phyloP scores from a whole-genome alignment of 2,113 vertebrate genomes.

The Sinocyclocheilus grahami region DNA sequence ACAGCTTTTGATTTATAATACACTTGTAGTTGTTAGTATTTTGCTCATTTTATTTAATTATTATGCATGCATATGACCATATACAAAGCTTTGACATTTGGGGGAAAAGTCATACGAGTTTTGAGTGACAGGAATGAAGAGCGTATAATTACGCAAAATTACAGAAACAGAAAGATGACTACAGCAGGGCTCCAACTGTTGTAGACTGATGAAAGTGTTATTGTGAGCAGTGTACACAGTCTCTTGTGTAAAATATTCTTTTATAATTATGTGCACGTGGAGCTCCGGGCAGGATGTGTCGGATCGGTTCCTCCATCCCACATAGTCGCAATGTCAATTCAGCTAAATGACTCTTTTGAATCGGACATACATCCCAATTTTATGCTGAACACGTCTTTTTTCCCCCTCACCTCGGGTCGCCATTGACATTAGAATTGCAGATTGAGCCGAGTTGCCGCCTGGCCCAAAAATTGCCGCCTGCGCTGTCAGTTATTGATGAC shows the following conservation, averaged over 20 bases:
- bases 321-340: slow-evolving; percentile 35
- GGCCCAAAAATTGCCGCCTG: slow-evolving; percentile 50
- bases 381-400: slow-evolving; percentile 50
- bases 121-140: background rate
- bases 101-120: background rate
- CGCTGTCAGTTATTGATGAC: slow-evolving; percentile 62
- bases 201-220: slow-evolving; percentile 41
- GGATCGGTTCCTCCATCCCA: slow-evolving; percentile 2
- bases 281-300: slow-evolving; percentile 32
- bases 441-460: slow-evolving; percentile 47
- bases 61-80: background rate
- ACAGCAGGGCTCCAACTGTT: slow-evolving; percentile 16
- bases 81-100: background rate
- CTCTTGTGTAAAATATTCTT: slow-evolving; percentile 45
- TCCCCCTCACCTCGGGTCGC: slow-evolving; percentile 37
- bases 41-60: background rate
- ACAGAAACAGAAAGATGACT: slow-evolving; percentile 36
- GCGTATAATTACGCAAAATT: background rate
- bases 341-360: slow-evolving; percentile 49
- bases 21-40: background rate
- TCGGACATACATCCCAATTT: slow-evolving; percentile 49
- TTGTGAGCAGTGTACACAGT: slow-evolving; percentile 29
- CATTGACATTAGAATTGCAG: slow-evolving; percentile 62
- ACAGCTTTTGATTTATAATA: background rate
- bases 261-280: slow-evolving; percentile 43